Conservation (phyloP, 2,113 vertebrate genomes). For the Carassius gibelio region DNA sequence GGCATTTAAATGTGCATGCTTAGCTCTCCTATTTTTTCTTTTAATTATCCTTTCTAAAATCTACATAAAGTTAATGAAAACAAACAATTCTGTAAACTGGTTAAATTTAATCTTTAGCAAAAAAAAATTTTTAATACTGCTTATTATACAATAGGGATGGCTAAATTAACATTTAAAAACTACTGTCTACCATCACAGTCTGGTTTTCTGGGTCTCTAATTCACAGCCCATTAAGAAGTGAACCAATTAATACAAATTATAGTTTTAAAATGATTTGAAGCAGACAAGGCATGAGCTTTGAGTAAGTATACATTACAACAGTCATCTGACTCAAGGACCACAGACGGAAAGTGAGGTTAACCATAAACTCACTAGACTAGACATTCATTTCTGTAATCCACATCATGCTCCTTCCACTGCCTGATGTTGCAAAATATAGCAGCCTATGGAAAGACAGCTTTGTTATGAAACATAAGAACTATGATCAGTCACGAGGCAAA, state of each 20-base stretch:
- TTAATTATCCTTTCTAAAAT: background rate
- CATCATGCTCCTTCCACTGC: background rate
- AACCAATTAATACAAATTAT: background rate
- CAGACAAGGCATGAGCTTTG: background rate
- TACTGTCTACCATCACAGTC: background rate
- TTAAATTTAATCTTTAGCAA: background rate
- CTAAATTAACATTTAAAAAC: background rate
- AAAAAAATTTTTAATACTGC: background rate
- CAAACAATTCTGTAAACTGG: background rate
- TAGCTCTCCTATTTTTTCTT: background rate
- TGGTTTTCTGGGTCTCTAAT: background rate
- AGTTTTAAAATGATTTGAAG: background rate
- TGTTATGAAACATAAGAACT: conserved; percentile 27
- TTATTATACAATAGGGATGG: background rate
- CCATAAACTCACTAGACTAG: conserved; percentile 8
- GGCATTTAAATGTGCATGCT: too few relatives aligned
- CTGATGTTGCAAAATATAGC: conserved; percentile 14
- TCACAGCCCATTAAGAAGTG: background rate
- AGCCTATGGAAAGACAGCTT: conserved; percentile 10
- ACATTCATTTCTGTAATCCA: conserved; percentile 21
- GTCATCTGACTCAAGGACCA: background rate
- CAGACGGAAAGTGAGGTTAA: conserved; percentile 4
- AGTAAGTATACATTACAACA: background rate
- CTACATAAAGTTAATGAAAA: background rate
- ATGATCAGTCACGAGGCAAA: conserved; percentile 23